These are phyloP conservation scores for Microhierax caerulescens DNA, from an alignment of 2,797 vertebrate species.

Conservation along the genomic window DNA sequence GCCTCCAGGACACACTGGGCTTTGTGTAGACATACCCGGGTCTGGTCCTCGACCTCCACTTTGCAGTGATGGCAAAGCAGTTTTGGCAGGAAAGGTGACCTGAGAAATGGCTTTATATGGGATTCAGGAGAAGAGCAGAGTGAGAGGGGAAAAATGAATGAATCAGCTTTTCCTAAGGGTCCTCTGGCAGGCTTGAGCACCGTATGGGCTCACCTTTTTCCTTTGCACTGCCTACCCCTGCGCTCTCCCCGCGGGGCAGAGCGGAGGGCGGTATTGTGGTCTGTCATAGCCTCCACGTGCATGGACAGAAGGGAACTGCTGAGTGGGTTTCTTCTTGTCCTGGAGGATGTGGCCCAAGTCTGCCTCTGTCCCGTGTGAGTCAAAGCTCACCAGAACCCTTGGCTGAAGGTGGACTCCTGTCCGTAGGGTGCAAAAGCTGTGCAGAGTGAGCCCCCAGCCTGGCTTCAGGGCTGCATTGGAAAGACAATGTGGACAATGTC, in stretches of 20 bases:
- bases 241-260: rapidly evolving
- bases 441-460: background rate
- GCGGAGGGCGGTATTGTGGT: background rate
- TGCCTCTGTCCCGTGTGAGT: rapidly evolving
- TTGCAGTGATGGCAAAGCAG: background rate
- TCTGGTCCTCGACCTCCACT: background rate
- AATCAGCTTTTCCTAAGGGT: background rate
- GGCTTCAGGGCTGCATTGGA: background rate
- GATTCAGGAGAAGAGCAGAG: background rate
- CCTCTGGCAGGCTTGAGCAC: background rate
- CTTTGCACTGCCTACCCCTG: background rate
- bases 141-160: rapidly evolving
- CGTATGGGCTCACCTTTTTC: background rate
- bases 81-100: background rate
- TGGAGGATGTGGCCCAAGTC: background rate
- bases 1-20: background rate
- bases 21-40: rapidly evolving
- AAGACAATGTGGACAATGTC: background rate
- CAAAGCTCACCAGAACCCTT: background rate
- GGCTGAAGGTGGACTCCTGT: background rate
- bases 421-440: background rate
- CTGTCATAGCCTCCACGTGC: rapidly evolving
- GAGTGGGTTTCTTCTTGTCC: background rate
- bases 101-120: background rate
- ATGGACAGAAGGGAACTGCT: background rate